Conservation (phyloP, 2,113 vertebrate genomes). For the Maccullochella peelii region DNA sequence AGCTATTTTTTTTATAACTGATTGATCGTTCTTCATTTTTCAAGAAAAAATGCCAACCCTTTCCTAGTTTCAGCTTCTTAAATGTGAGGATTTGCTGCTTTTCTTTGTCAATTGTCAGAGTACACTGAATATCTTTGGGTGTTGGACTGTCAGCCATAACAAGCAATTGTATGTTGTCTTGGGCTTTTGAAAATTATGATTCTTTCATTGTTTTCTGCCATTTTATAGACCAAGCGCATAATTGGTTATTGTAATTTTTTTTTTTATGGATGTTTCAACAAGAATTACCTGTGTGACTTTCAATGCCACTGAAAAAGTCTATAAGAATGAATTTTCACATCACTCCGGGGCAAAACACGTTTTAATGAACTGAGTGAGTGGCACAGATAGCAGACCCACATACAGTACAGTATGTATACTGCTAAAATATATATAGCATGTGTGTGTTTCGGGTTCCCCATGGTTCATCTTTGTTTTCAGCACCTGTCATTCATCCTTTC, state of each 20-base stretch:
- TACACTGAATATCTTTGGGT: no score
- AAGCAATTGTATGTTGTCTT: not conserved
- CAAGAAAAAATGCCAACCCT: no score
- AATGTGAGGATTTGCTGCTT: no score
- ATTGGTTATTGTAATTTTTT: no score
- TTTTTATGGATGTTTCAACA: no score
- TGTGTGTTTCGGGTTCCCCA: not conserved
- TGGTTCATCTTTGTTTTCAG: not conserved
- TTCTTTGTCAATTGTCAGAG: no score
- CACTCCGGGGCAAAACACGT: not conserved
- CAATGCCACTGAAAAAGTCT: not conserved
- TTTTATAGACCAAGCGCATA: not conserved
- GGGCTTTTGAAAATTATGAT: no score
- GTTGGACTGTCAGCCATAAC: not conserved
- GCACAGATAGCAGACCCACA: not conserved
- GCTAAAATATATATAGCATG: not conserved
- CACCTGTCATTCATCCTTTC: slow-evolving; percentile 32
- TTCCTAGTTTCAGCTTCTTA: no score
- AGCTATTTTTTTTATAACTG: no score
- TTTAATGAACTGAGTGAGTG: not conserved
- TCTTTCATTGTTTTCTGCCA: no score
- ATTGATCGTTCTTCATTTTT: no score
- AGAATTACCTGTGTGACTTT: no score
- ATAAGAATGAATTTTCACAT: not conserved
- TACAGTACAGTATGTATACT: not conserved